These are phyloP conservation scores for Trachymyrmex septentrionalis DNA, from an alignment of 1,140 invertebrate genomes.

Conservation along the genomic window DNA sequence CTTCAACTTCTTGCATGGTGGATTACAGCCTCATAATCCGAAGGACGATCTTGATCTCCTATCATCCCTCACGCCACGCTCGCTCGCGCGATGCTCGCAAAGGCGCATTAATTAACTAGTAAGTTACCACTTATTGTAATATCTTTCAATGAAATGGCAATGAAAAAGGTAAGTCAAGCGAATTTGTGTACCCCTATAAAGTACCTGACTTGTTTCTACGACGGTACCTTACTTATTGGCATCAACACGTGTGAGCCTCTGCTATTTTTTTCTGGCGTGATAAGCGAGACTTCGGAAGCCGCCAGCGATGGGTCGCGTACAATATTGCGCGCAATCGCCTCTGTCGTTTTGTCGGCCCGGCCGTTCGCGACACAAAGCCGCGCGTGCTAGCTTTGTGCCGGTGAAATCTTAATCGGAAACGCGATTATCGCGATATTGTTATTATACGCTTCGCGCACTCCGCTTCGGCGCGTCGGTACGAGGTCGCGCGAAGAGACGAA, in stretches of 20 bases:
- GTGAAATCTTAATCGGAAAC: slow-evolving; percentile 72
- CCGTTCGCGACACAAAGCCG: slow-evolving; percentile 47
- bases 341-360: slow-evolving; percentile 56
- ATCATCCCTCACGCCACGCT: slow-evolving; percentile 17
- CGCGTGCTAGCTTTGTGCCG: slow-evolving; percentile 66
- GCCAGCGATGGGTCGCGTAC: background rate
- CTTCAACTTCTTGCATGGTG: slow-evolving; percentile 15
- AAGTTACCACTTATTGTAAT: background rate
- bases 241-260: background rate
- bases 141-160: slow-evolving; percentile 23
- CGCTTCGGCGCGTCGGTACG: slow-evolving; percentile 7
- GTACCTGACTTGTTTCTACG: background rate
- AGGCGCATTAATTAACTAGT: background rate
- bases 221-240: background rate
- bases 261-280: slow-evolving; percentile 8
- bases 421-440: slow-evolving; percentile 68
- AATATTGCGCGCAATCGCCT: slow-evolving; percentile 32
- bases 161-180: background rate
- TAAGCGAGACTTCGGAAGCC: background rate
- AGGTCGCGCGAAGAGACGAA: slow-evolving; percentile 59
- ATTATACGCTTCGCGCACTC: slow-evolving; percentile 45
- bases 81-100: slow-evolving; percentile 31
- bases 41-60: slow-evolving; percentile 53
- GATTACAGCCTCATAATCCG: slow-evolving; percentile 42
- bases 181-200: background rate